Evolutionary conservation across 2,888 invertebrate genomes (phyloP), one percentile per base, ranked within the genome.

Genomic region (Metalampra italica): DNA sequence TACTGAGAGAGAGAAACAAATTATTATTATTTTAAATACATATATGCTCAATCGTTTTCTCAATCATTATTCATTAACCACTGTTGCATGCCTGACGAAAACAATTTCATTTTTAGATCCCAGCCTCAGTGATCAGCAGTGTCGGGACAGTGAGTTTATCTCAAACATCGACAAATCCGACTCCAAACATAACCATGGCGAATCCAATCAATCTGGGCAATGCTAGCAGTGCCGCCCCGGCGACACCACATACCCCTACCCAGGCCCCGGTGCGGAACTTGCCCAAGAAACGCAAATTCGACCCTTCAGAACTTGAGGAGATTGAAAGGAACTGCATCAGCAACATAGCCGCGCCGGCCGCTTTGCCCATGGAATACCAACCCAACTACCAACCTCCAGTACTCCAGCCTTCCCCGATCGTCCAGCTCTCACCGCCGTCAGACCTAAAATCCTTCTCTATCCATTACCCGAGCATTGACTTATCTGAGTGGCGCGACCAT

Each of bases 401-500:
- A 45, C 57, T 79, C 42, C 82, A 82, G 47, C 87, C 80, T 1
- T 84, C 86, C 0, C 83, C 85, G 0, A 81, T 86, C 43, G 71
- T 83, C 32, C 84, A 75, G 55, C 82, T 87, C 1, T 91, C 92
- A 1, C 92, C 92, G 51, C 90, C 91, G 37, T 76, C 85, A 13
- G 92, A 92, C 36, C 80, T 91, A 37, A 92, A 92, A 54, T 62
- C 73, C 1, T 84, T 74, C 59, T 62, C 68, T 29, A 69, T 80
- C 29, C 74, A 72, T 57, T 93, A 92, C 70, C 92, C 92, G 11
- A 89, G 90, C 64, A 92, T 98, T 58, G 97, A 98, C 88, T 91
- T 98, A 63, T 94, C 94, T 68, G 98, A 98, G 84, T 98, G 98
- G 98, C 93, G 94, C 62, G 96, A 96, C 71, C 97, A 97, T 77